These are phyloP conservation scores for Platycercus adscitus DNA, from an alignment of 2,113 vertebrate species.

Conservation along the genomic window DNA sequence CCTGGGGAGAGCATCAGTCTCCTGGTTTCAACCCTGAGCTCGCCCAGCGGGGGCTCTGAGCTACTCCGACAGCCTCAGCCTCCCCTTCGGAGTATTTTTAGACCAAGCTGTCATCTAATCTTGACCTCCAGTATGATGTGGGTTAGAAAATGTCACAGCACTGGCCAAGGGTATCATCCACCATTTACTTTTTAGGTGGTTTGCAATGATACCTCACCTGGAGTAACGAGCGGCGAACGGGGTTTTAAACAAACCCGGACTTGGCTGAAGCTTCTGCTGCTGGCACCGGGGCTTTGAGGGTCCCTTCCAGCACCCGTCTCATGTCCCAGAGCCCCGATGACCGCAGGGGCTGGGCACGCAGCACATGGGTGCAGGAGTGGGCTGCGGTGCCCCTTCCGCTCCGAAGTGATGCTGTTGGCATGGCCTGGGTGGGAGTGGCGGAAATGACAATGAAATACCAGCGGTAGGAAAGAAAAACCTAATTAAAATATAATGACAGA, in stretches of 20 bases:
- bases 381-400: conserved; percentile 31
- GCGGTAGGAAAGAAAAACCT: conserved; percentile 39
- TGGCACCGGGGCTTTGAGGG: not conserved
- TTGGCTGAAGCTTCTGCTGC: not conserved
- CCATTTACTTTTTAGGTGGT: not conserved
- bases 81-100: conserved; percentile 41
- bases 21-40: not conserved
- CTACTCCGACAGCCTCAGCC: not conserved
- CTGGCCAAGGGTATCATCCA: not conserved
- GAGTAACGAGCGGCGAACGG: not conserved
- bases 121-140: conserved; percentile 28
- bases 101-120: conserved; percentile 47
- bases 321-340: not conserved
- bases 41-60: not conserved
- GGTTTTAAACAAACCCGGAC: not conserved
- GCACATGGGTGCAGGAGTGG: not conserved
- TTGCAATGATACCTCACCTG: not conserved
- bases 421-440: conserved; percentile 12
- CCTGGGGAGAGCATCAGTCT: not conserved
- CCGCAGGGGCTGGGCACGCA: not conserved
- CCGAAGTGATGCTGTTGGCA: not conserved
- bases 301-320: not conserved
- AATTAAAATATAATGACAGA: conserved; percentile 47
- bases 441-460: conserved; percentile 57
- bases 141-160: conserved; percentile 31